phyloP scores from a whole-genome alignment of 1,140 invertebrate species.

The Pseudachorutes palmiensis region DNA sequence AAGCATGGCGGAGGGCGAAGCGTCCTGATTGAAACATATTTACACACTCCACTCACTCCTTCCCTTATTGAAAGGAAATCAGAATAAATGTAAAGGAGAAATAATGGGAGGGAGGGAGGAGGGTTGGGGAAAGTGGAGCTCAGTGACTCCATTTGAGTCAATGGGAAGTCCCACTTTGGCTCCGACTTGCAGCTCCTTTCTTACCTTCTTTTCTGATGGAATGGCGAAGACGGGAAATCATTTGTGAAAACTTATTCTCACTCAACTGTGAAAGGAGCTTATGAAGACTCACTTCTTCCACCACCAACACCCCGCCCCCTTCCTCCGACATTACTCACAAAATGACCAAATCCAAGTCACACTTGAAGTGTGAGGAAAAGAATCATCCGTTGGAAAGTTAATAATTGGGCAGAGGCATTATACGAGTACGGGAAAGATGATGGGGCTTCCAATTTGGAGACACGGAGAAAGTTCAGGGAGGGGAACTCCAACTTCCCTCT shows the following conservation, averaged over 20 bases:
- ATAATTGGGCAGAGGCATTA: too few species aligned
- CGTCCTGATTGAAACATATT: background rate
- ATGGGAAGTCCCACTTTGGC: background rate
- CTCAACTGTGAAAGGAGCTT: background rate
- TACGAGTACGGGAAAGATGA: too few species aligned
- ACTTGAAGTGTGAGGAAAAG: too few species aligned
- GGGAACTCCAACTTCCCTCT: too few species aligned
- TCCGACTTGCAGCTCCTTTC: background rate
- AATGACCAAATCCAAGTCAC: too few species aligned
- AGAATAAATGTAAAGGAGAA: background rate
- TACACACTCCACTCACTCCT: background rate
- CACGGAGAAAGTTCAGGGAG: too few species aligned
- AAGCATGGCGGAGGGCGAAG: background rate
- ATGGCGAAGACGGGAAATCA: background rate
- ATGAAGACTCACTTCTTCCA: background rate
- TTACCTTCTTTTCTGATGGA: background rate
- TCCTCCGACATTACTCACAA: background rate
- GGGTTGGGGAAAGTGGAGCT: too few species aligned
- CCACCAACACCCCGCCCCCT: background rate
- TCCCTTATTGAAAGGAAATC: background rate
- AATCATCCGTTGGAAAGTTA: too few species aligned
- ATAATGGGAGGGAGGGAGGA: background rate
- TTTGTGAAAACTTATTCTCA: conserved; percentile 1
- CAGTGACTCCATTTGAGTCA: background rate
- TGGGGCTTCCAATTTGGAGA: too few species aligned